Evolutionary conservation across 2,888 invertebrate species (phyloP), one percentile per base, ranked within the genome.

Genomic region (Tenthredo amoena): DNA sequence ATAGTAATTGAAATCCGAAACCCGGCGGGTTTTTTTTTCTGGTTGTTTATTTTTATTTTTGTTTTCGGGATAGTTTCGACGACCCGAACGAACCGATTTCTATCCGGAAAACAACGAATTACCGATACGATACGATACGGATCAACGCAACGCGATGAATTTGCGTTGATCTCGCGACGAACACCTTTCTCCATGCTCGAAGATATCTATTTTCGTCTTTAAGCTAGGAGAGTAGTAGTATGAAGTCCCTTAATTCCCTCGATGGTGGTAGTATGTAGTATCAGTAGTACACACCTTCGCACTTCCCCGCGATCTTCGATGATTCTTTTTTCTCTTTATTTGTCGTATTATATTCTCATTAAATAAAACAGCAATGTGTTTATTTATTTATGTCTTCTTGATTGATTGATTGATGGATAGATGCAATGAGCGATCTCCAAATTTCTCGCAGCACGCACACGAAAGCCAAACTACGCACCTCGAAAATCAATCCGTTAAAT

Each of bases 261-360:
- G 77, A 77, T 77, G 77, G 15, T 77, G 55, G 77, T 31, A 55
- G 55, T 55, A 55, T 55, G 55, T 18, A 50, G 50, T 55, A 77
- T 55, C 77, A 77, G 77, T 77, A 77, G 77, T 77, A 77, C 77
- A 77, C 77, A 77, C 77, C 77, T 77, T 77, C 50, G 50, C 77
- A 77, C 77, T 74, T 74, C 26, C n/a, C 74, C 74, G 21, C 74
- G 40, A n/a, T 76, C 26, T 26, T 47, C 21, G 68, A 34, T 68
- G 68, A 26, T 65, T 21, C 18, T 72, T 47, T 43, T 74, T 1
- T 40, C 26, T 43, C 47, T 43, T 5, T 43, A n/a, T 21, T 21
- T 21, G 10, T 43, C 9, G n/a, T 10, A 21, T 72, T 40, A n/a
- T 37, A 40, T n/a, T 18, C 6, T 72, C 37, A 40, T 26, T 6